Evolutionary conservation across 2,797 vertebrate species (phyloP).

Genomic region (Thalassophryne amazonica): DNA sequence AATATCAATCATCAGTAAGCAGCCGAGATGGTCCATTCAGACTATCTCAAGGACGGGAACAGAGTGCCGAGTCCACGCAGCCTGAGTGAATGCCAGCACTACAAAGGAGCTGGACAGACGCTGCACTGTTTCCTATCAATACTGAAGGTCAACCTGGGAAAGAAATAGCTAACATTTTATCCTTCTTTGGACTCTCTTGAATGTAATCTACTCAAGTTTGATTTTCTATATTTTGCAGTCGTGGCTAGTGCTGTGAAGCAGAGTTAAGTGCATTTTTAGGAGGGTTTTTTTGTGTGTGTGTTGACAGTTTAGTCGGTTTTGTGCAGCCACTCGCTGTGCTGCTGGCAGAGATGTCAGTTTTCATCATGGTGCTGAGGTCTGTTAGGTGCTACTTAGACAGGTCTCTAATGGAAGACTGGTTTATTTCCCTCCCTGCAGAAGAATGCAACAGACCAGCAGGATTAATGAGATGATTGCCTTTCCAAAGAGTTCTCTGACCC

Average conservation of each 20-base stretch:
- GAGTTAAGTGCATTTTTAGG: constrained; percentile 9
- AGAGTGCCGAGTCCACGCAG: constrained; percentile 50
- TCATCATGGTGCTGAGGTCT: constrained; percentile 25
- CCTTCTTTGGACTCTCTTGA: constrained; percentile 29
- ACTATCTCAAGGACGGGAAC: constrained; percentile 58
- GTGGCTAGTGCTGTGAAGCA: neutral
- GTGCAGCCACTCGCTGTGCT: constrained; percentile 26
- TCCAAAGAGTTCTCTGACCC: constrained; percentile 15
- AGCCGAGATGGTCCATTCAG: constrained; percentile 59
- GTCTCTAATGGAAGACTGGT: constrained; percentile 39
- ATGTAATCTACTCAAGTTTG: constrained; percentile 50
- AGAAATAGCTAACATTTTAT: constrained; percentile 24
- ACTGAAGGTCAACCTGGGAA: constrained; percentile 60
- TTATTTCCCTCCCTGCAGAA: constrained; percentile 14
- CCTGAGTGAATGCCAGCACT: constrained; percentile 47
- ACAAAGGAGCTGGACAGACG: constrained; percentile 55
- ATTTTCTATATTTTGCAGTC: constrained; percentile 33
- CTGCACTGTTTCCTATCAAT: constrained; percentile 43
- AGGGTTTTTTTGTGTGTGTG: constrained; percentile 5
- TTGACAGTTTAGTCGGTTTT: constrained; percentile 50
- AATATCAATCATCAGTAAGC: constrained; percentile 76
- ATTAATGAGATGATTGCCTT: constrained; percentile 30
- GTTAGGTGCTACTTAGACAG: constrained; percentile 24
- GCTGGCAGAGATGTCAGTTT: constrained; percentile 49
- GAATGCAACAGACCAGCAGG: neutral